phyloP scores from a whole-genome alignment of 1,140 invertebrate species.

The Drosophila arawakana region DNA sequence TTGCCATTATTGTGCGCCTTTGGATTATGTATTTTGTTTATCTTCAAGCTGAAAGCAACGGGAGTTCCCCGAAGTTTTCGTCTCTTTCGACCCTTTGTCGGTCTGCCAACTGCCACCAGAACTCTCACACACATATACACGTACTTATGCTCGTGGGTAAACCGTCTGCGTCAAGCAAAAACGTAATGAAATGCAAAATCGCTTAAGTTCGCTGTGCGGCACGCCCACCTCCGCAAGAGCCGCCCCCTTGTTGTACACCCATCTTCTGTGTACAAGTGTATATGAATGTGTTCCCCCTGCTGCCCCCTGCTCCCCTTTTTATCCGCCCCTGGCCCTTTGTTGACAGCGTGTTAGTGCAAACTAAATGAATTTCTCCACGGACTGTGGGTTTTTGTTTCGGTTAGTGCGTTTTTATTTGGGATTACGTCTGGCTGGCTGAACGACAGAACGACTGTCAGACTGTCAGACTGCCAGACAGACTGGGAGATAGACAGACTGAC shows the following conservation, averaged over 20 bases:
- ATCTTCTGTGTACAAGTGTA: not conserved
- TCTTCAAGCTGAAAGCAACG: conserved; percentile 57
- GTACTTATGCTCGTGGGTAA: conserved; percentile 1
- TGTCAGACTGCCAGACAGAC: not conserved
- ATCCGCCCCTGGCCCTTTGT: conserved; percentile 35
- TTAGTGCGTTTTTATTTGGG: conserved; percentile 54
- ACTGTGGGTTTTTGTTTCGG: conserved; percentile 74
- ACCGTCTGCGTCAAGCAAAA: conserved; percentile 48
- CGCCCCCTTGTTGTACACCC: conserved; percentile 21
- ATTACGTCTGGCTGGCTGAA: conserved; percentile 49
- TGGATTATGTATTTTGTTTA: conserved; percentile 83
- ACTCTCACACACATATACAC: conserved; percentile 8
- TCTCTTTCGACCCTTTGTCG: conserved; percentile 24
- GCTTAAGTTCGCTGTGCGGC: conserved; percentile 70
- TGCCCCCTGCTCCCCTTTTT: too few relatives aligned
- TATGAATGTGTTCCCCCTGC: not conserved
- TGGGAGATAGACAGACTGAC: not conserved
- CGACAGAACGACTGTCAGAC: not conserved
- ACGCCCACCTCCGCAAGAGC: conserved; percentile 35
- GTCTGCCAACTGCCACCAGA: conserved; percentile 22
- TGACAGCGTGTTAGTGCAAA: conserved; percentile 82
- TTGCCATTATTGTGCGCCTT: conserved; percentile 60
- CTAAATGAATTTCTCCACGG: conserved; percentile 81
- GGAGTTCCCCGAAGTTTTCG: conserved; percentile 43
- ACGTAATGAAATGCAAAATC: conserved; percentile 82